Base-by-base conservation (phyloP, 2,888 invertebrate species). In the Isotomurus palustris region DNA sequence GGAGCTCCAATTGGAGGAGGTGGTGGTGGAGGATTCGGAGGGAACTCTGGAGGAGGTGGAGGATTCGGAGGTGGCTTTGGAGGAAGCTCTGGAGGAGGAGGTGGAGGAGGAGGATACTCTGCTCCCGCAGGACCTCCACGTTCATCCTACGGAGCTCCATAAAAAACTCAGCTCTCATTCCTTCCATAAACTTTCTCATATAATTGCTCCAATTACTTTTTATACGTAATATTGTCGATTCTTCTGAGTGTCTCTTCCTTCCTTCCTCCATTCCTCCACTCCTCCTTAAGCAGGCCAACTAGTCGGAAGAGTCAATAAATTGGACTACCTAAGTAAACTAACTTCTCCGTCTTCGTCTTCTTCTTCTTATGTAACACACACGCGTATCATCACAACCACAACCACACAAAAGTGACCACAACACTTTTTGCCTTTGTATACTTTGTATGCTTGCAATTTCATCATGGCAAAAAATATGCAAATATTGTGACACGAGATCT, bases 301-400 rank as follows among this genome's bases (percentile, higher is more conserved):
- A 61, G 60, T 57, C 60, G 57, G 60, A 61, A 57, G 51, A 45
- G 56, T 44, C n/a, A n/a, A n/a, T n/a, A n/a, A n/a, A n/a, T n/a
- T n/a, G n/a, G n/a, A n/a, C n/a, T n/a, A n/a, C n/a, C n/a, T n/a
- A n/a, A n/a, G n/a, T n/a, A n/a, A n/a, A n/a, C n/a, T n/a, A n/a
- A n/a, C n/a, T n/a, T n/a, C n/a, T n/a, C n/a, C n/a, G n/a, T n/a
- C n/a, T n/a, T n/a, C n/a, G n/a, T n/a, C n/a, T n/a, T n/a, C n/a
- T n/a, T n/a, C n/a, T n/a, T n/a, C n/a, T n/a, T n/a, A n/a, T n/a
- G n/a, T n/a, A n/a, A n/a, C n/a, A n/a, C n/a, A n/a, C n/a, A n/a
- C n/a, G n/a, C n/a, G n/a, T n/a, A n/a, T n/a, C n/a, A n/a, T n/a
- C n/a, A n/a, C n/a, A n/a, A n/a, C n/a, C n/a, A n/a, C n/a, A n/a